These are phyloP conservation scores for Rhea pennata DNA, from an alignment of 2,113 vertebrate genomes.

Conservation along the genomic window DNA sequence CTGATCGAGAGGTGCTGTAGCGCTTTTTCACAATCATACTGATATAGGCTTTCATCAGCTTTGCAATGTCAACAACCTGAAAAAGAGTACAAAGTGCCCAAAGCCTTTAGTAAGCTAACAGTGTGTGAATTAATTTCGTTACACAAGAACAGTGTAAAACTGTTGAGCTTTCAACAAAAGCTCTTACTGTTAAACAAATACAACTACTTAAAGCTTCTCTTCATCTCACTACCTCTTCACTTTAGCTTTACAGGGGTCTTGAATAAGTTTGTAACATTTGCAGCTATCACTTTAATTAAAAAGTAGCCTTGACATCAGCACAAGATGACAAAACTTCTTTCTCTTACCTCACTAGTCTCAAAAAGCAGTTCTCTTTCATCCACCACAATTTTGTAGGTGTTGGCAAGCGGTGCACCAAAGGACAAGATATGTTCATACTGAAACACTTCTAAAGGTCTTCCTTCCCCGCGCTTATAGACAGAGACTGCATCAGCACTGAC, in stretches of 20 bases:
- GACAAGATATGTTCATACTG: constrained; percentile 95
- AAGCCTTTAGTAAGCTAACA: not conserved
- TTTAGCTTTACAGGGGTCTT: not conserved
- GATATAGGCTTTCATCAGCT: constrained; percentile 99
- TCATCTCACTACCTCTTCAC: not conserved
- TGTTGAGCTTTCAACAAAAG: not conserved
- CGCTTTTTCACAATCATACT: constrained; percentile 98
- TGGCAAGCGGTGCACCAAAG: constrained; percentile 91
- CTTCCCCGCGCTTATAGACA: constrained; percentile 94
- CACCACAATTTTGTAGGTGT: constrained; percentile 93
- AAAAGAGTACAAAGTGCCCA: not conserved
- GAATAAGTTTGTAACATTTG: not conserved
- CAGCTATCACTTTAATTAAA: not conserved
- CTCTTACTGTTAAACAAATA: not conserved
- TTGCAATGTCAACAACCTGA: constrained; percentile 97
- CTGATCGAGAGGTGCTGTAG: constrained; percentile 92
- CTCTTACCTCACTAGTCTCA: constrained; percentile 90
- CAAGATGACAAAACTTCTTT: not conserved
- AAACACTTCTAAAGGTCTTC: constrained; percentile 91
- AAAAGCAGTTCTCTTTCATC: constrained; percentile 93
- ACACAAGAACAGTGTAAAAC: not conserved
- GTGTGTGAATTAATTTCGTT: not conserved
- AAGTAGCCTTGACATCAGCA: not conserved
- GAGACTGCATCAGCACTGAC: constrained; percentile 92
- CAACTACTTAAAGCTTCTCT: not conserved